phyloP scores from a whole-genome alignment of 2,888 invertebrate genomes.

The Mesorhabditis sp. region DNA sequence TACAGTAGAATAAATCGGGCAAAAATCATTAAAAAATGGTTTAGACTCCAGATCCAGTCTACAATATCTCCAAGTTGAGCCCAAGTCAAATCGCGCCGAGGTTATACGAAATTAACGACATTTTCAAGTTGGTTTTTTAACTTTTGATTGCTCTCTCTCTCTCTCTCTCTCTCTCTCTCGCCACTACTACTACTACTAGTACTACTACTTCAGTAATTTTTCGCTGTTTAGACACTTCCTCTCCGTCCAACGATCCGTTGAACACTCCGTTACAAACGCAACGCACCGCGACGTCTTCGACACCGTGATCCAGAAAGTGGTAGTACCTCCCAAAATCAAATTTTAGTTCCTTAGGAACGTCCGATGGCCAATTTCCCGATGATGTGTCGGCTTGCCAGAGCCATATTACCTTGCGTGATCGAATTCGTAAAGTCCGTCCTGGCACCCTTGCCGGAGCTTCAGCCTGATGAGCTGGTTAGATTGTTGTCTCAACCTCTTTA shows the following conservation, averaged over 20 bases:
- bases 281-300: background rate
- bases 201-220: background rate
- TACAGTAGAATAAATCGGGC: too few species aligned
- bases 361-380: background rate
- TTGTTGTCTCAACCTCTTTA: background rate
- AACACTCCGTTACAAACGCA: background rate
- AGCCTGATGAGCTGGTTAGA: background rate
- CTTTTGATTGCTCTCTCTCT: background rate
- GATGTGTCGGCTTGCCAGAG: background rate
- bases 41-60: background rate
- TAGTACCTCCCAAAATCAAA: background rate
- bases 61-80: background rate
- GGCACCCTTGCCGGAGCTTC: background rate
- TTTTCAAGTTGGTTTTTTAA: background rate
- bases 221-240: background rate
- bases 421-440: background rate
- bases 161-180: too few species aligned
- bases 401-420: background rate
- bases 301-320: background rate
- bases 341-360: background rate
- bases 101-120: background rate
- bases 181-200: background rate
- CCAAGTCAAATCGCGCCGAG: background rate
- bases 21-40: too few species aligned
- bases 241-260: background rate